Evolutionary conservation across 1,140 invertebrate species (phyloP).

Genomic region (Drosophila oshimai): DNA sequence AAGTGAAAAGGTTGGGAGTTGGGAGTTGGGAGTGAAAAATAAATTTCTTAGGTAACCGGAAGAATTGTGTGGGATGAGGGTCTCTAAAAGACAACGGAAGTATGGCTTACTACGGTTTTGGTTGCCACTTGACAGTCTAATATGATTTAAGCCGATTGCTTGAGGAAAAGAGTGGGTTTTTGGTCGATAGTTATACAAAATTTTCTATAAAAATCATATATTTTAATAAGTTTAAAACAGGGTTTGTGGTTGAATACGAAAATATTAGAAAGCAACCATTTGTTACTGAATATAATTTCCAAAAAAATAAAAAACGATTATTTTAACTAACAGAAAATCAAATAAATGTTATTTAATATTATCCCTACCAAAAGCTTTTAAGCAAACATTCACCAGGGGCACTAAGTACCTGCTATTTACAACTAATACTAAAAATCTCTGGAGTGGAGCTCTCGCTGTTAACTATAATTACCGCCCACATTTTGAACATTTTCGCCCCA

Average conservation of each 20-base stretch:
- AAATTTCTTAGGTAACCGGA: slow-evolving; percentile 20
- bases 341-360: neutral
- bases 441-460: neutral
- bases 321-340: no score
- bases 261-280: no score
- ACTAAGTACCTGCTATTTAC: neutral
- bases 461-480: slow-evolving; percentile 8
- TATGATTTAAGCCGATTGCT: neutral
- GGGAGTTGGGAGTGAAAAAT: slow-evolving; percentile 9
- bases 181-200: neutral
- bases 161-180: neutral
- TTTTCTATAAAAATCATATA: neutral
- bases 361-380: neutral
- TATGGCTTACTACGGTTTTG: slow-evolving; percentile 1
- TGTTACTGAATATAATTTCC: no score
- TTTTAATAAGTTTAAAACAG: neutral
- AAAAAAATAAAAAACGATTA: no score
- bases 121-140: neutral
- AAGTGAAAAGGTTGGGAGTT: slow-evolving; percentile 37
- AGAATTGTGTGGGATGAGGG: slow-evolving; percentile 13
- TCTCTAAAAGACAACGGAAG: slow-evolving; percentile 19
- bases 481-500: neutral
- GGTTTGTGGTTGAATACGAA: neutral
- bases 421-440: slow-evolving; percentile 8
- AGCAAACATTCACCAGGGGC: neutral